Conservation (phyloP, 2,113 vertebrate species). For the Turnix velox region DNA sequence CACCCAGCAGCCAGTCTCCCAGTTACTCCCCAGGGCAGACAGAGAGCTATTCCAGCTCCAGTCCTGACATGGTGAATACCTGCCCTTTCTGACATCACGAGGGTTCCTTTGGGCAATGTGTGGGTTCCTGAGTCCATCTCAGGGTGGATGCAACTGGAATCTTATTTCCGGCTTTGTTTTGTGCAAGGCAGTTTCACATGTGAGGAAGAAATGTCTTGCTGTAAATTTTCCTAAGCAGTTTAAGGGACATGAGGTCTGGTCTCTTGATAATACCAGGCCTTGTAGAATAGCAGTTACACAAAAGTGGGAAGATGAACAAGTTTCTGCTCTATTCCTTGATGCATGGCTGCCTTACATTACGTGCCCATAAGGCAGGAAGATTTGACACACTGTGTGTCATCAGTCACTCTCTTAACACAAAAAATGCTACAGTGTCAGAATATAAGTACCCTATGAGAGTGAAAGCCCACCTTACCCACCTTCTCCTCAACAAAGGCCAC, state of each 20-base stretch:
- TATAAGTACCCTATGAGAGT: background rate
- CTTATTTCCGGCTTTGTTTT: background rate
- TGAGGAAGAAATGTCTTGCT: background rate
- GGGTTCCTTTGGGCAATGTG: background rate
- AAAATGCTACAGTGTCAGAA: background rate
- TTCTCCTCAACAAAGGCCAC: background rate
- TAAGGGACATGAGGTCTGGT: background rate
- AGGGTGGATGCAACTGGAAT: background rate
- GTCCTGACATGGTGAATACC: slow-evolving; percentile 73
- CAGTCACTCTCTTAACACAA: background rate
- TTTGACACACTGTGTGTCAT: background rate
- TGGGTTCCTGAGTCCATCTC: background rate
- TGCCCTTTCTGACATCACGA: background rate
- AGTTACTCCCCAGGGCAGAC: slow-evolving; percentile 64
- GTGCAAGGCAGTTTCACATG: background rate
- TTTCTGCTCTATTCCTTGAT: background rate
- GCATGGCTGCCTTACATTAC: background rate
- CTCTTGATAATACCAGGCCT: background rate
- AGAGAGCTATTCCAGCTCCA: slow-evolving; percentile 68
- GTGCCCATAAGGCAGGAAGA: background rate
- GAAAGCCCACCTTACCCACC: background rate
- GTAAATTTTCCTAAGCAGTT: background rate
- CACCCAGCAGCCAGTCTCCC: slow-evolving; percentile 55
- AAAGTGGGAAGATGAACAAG: background rate
- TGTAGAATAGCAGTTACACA: background rate